These are phyloP conservation scores for Tricholauxania praeusta DNA, from an alignment of 2,888 invertebrate genomes.

Conservation along the genomic window DNA sequence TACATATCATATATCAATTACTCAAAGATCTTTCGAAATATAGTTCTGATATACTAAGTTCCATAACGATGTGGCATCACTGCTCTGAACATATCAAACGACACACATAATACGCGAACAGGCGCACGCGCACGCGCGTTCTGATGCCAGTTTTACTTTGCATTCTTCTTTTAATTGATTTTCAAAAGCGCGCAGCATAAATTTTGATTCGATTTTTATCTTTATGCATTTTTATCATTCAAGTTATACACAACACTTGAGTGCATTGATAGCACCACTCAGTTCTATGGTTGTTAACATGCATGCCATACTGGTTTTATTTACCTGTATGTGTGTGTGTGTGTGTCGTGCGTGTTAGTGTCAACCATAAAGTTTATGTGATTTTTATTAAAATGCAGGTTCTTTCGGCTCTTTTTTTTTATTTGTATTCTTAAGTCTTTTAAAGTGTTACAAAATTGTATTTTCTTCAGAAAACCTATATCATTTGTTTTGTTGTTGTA, in stretches of 20 bases:
- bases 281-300: not conserved
- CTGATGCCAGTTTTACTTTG: not conserved
- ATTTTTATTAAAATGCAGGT: conserved; percentile 28
- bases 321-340: not conserved
- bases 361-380: conserved; percentile 18
- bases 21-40: too few relatives aligned
- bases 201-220: conserved; percentile 46
- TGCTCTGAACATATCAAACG: not conserved
- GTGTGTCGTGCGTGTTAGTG: not conserved
- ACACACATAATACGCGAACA: not conserved
- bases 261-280: conserved; percentile 2
- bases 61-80: not conserved
- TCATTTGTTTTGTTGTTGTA: not conserved
- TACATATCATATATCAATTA: too few relatives aligned
- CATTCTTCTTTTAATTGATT: conserved; percentile 46
- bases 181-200: conserved; percentile 46
- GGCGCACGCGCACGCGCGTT: not conserved
- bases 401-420: not conserved
- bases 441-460: not conserved
- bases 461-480: not conserved
- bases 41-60: too few relatives aligned
- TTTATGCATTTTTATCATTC: conserved; percentile 30
- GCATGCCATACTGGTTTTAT: not conserved
- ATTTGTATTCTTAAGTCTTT: not conserved
- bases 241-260: not conserved